phyloP scores from a whole-genome alignment of 2,797 vertebrate genomes.

The Ataeniobius toweri region DNA sequence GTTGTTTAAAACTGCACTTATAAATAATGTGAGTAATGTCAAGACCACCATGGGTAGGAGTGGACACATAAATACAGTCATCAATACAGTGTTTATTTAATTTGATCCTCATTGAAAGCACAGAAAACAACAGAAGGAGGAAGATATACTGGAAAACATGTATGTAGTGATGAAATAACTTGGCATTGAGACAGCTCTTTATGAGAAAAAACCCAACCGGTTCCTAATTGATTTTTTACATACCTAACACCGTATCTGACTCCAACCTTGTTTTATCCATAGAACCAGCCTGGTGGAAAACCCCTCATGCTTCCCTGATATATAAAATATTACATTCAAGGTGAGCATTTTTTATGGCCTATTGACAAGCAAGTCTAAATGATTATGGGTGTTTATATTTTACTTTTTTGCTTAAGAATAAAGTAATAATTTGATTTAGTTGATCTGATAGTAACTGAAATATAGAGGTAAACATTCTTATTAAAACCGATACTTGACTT shows the following conservation, averaged over 20 bases:
- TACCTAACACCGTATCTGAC: not conserved
- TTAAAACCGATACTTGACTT: constrained; percentile 30
- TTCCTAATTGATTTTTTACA: constrained; percentile 1
- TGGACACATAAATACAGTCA: not conserved
- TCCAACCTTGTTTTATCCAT: not conserved
- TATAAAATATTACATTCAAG: not conserved
- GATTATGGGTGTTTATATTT: not conserved
- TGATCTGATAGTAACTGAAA: not conserved
- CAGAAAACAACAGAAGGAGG: not conserved
- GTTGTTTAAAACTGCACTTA: not conserved
- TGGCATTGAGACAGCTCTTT: not conserved
- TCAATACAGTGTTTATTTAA: not conserved
- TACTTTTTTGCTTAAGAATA: not conserved
- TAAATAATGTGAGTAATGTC: not conserved
- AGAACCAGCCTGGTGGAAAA: not conserved
- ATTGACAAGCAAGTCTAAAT: not conserved
- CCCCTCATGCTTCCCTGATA: not conserved
- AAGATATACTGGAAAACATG: not conserved
- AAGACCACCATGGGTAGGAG: not conserved
- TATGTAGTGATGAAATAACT: not conserved
- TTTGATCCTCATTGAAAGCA: not conserved
- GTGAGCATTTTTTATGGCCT: not conserved
- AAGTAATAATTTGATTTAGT: not conserved
- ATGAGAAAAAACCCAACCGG: not conserved
- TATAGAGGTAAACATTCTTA: constrained; percentile 8